A percentile compares a stretch with the other conserved stretches of the same genome.
These are phyloP conservation scores for Brachionus angularis DNA, from an alignment of 1,140 invertebrate genomes.

Conservation along the genomic window DNA sequence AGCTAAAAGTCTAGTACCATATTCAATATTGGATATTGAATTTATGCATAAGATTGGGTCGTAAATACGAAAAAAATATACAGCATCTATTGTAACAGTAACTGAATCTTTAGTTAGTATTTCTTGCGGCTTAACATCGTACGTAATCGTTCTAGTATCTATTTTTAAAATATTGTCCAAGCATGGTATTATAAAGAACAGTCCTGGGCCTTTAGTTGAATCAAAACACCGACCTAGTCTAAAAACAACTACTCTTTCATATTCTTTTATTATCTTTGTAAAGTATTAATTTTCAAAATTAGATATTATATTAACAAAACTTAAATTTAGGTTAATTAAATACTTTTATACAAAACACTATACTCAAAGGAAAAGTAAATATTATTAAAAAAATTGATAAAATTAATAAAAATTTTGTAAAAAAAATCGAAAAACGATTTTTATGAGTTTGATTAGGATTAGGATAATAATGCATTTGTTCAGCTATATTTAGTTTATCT, in stretches of 20 bases:
- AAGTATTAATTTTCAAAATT: too few relatives aligned
- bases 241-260: constrained; percentile 43
- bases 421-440: too few relatives aligned
- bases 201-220: constrained; percentile 28
- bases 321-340: too few relatives aligned
- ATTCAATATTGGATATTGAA: constrained; percentile 43
- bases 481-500: too few relatives aligned
- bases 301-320: too few relatives aligned
- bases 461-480: too few relatives aligned
- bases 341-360: too few relatives aligned
- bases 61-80: constrained; percentile 43
- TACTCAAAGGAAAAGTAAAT: too few relatives aligned
- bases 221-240: neutral
- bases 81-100: constrained; percentile 46
- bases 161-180: constrained; percentile 39
- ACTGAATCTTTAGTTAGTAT: constrained; percentile 47
- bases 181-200: constrained; percentile 43
- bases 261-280: constrained; percentile 24
- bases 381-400: too few relatives aligned
- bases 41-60: constrained; percentile 44
- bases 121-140: constrained; percentile 46
- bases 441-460: too few relatives aligned
- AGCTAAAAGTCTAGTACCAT: constrained; percentile 45
- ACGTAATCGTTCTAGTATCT: constrained; percentile 41
- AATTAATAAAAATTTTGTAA: too few relatives aligned